These are phyloP conservation scores for Stegostoma tigrinum DNA, from an alignment of 2,113 vertebrate species.

Conservation along the genomic window DNA sequence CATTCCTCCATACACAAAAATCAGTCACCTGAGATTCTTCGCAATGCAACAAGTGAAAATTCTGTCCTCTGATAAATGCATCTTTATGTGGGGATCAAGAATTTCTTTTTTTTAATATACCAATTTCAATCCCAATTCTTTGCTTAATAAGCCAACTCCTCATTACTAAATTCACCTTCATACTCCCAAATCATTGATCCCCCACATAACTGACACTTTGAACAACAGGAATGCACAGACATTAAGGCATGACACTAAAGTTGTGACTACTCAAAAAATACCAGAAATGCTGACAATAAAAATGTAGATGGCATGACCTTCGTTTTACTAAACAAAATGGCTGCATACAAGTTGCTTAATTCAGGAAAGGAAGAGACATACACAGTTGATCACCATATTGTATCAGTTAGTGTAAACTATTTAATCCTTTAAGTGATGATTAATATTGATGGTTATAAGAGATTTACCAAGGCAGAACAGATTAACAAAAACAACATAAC, in stretches of 20 bases:
- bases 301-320: not conserved
- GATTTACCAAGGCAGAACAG: not conserved
- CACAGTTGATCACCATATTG: not conserved
- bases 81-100: not conserved
- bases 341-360: not conserved
- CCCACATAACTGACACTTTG: not conserved
- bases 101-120: not conserved
- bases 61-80: not conserved
- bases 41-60: not conserved
- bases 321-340: not conserved
- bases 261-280: not conserved
- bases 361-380: not conserved
- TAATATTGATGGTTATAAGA: slow-evolving; percentile 1
- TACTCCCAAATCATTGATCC: not conserved
- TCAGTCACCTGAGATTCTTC: not conserved
- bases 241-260: not conserved
- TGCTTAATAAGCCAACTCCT: not conserved
- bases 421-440: not conserved
- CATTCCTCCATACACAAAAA: not conserved
- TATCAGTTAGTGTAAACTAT: not conserved
- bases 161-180: not conserved
- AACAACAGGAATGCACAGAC: not conserved
- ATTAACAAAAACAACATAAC: not conserved
- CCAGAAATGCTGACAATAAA: not conserved
- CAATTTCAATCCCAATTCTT: not conserved